These are phyloP conservation scores for Chymomyza procnemis DNA, from an alignment of 2,888 invertebrate species.

Conservation along the genomic window DNA sequence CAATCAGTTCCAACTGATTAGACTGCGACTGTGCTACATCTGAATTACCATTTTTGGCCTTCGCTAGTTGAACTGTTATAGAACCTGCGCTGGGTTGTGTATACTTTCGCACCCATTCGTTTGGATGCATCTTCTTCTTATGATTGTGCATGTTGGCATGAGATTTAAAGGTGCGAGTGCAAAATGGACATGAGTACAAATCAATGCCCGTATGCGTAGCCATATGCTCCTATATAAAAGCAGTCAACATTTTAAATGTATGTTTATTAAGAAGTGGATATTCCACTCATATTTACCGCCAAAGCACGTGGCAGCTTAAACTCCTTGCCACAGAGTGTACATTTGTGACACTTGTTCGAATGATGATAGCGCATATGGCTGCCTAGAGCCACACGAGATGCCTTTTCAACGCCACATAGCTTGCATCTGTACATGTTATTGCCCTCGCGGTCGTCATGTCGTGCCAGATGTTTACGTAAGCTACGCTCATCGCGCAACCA, in stretches of 20 bases:
- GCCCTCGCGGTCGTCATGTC: slow-evolving; percentile 59
- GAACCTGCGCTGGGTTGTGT: slow-evolving; percentile 46
- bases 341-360: slow-evolving; percentile 58
- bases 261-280: neutral
- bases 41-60: neutral
- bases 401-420: slow-evolving; percentile 55
- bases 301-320: slow-evolving; percentile 54
- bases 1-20: neutral
- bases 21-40: neutral
- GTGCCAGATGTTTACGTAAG: slow-evolving; percentile 57
- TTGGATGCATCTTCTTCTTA: slow-evolving; percentile 75
- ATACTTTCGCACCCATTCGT: slow-evolving; percentile 72
- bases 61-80: neutral
- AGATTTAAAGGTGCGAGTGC: slow-evolving; percentile 76
- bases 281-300: slow-evolving; percentile 56
- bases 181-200: slow-evolving; percentile 75
- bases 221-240: slow-evolving; percentile 71
- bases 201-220: slow-evolving; percentile 76
- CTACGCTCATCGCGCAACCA: slow-evolving; percentile 64
- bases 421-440: slow-evolving; percentile 56
- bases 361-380: slow-evolving; percentile 67
- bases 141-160: slow-evolving; percentile 78
- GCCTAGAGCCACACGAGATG: slow-evolving; percentile 55
- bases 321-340: slow-evolving; percentile 58
- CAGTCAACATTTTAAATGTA: neutral